Percentiles rank a stretch among this genome's conserved stretches.
phyloP scores from a whole-genome alignment of 2,888 invertebrate genomes.

The Cephus sareptanus region DNA sequence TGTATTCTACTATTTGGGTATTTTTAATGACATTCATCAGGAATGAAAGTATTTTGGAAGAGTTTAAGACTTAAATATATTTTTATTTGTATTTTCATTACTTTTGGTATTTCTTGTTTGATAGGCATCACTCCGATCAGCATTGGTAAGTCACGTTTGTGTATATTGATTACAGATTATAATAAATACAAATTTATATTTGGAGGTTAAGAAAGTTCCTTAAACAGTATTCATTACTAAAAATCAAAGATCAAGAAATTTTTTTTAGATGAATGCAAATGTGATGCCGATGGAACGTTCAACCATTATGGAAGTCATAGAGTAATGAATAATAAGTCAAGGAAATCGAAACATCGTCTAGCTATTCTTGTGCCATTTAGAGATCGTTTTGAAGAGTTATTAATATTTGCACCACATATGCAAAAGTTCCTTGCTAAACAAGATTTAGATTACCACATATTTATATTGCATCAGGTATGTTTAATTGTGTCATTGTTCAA shows the following conservation, averaged over 20 bases:
- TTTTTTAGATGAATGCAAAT: constrained; percentile 52
- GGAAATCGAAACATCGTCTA: constrained; percentile 70
- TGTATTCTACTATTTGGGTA: neutral
- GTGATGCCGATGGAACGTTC: constrained; percentile 32
- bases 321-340: constrained; percentile 19
- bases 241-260: neutral
- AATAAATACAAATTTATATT: too few species aligned
- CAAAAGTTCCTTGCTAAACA: constrained; percentile 84
- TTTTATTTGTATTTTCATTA: constrained; percentile 62
- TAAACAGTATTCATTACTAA: neutral
- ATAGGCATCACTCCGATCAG: constrained; percentile 63
- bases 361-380: constrained; percentile 95
- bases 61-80: constrained; percentile 59
- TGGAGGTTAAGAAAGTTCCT: too few species aligned
- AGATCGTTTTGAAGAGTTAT: constrained; percentile 95
- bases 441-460: constrained; percentile 84
- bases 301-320: constrained; percentile 23
- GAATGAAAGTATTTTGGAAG: constrained; percentile 52
- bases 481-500: neutral
- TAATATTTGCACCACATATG: constrained; percentile 92
- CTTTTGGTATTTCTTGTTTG: constrained; percentile 63
- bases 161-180: neutral
- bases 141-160: constrained; percentile 54
- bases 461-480: constrained; percentile 86
- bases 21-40: neutral